Conservation (phyloP, 2,113 vertebrate species). For the Toxotes jaculatrix region DNA sequence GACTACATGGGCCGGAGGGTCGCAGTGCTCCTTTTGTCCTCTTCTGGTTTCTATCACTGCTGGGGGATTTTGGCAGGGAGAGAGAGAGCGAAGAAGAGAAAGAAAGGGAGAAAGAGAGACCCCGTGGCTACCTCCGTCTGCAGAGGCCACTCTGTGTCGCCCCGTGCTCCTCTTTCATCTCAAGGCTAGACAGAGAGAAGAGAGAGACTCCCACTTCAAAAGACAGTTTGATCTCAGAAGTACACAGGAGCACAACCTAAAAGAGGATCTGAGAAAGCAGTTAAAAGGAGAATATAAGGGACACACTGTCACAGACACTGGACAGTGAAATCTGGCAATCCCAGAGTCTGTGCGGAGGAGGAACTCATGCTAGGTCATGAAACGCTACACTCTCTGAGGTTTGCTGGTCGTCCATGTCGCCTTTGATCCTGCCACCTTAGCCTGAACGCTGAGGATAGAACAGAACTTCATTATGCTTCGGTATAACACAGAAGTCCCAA, state of each 20-base stretch:
- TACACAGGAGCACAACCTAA: constrained; percentile 71
- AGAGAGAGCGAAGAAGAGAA: constrained; percentile 2
- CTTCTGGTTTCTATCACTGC: constrained; percentile 79
- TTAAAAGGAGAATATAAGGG: constrained; percentile 73
- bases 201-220: constrained; percentile 78
- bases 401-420: background rate
- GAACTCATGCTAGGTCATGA: constrained; percentile 41
- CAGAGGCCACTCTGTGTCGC: constrained; percentile 71
- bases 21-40: constrained; percentile 68
- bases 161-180: constrained; percentile 82
- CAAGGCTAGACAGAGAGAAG: constrained; percentile 71
- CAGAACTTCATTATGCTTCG: constrained; percentile 4
- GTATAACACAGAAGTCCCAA: background rate
- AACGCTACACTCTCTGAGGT: constrained; percentile 29
- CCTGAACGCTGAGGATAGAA: constrained; percentile 4
- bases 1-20: constrained; percentile 48
- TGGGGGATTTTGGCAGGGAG: constrained; percentile 60
- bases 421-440: constrained; percentile 57
- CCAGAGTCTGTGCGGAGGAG: constrained; percentile 24
- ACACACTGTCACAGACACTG: constrained; percentile 57
- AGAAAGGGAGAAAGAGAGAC: constrained; percentile 41
- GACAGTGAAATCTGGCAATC: constrained; percentile 39
- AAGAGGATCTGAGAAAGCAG: constrained; percentile 70
- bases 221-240: constrained; percentile 82
- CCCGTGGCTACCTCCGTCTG: constrained; percentile 70